Evolutionary conservation across 2,113 vertebrate genomes (phyloP), one percentile per base, ranked within the genome.

Genomic region (Xiphophorus couchianus): DNA sequence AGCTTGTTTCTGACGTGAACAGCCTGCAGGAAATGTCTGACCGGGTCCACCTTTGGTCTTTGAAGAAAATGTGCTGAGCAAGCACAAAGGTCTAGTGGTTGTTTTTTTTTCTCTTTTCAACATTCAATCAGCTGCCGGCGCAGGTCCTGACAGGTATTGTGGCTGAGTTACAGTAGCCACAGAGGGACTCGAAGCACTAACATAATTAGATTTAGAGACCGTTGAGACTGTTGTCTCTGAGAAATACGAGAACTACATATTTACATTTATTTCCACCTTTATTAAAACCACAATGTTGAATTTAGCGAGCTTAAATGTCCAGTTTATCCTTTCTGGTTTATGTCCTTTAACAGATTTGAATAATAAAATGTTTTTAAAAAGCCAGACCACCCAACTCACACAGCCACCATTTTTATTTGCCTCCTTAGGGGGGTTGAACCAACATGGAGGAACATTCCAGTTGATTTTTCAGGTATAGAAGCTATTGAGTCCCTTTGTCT

Each of bases 1-100:
- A 58, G 51, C 7, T 17, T 58, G 29, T 31, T 70, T 7, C 17
- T 74, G 1, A 33, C 66, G n/a, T 69, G 25, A 81, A 65, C 64
- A 37, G 48, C 58, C 58, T 73, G 69, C 77, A 10, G 63, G 80
- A 66, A 75, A 82, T 63, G 51, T 77, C 15, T 69, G 37, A n/a
- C 29, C 62, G 81, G 63, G 51, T 7, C 29, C 29, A 48, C 71
- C 44, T 63, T 71, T 80, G 62, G 29, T 78, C 61, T 85, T 80
- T 71, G 44, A 74, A 77, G 58, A 37, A 67, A 62, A 74, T 85
- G 76, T 88, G 73, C 86, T 84, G 66, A 85, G 76, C 65, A 62
- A 76, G 69, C 74, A 75, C 22, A 17, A 11, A 10, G 29, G 30
- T 70, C 60, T 73, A 54, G 44, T 60, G 30, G 13, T 0, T 14